Conservation (phyloP, 2,888 invertebrate species). For the Meghimatium bilineatum region DNA sequence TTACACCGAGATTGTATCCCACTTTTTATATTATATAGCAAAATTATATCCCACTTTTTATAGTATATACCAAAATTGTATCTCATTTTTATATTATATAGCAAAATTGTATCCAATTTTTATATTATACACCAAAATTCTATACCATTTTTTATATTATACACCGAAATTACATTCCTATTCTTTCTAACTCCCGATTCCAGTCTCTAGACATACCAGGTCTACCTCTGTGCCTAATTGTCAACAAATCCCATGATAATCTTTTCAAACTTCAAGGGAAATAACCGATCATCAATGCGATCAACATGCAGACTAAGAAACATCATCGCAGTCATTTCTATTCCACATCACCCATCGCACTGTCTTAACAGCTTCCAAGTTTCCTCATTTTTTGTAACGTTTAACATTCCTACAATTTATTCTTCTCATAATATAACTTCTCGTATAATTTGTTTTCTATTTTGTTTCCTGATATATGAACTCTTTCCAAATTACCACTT, state of each 20-base stretch:
- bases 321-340: neutral
- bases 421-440: too few relatives aligned
- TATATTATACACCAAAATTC: too few relatives aligned
- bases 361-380: slow-evolving; percentile 1
- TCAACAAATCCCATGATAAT: neutral
- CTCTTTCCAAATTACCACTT: slow-evolving; percentile 7
- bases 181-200: too few relatives aligned
- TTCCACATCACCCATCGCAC: neutral
- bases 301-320: neutral
- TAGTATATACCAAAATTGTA: too few relatives aligned
- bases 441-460: neutral
- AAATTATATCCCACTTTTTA: too few relatives aligned
- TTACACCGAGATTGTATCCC: too few relatives aligned
- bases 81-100: too few relatives aligned
- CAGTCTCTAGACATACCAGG: too few relatives aligned
- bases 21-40: too few relatives aligned
- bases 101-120: too few relatives aligned
- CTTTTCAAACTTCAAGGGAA: neutral
- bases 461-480: neutral
- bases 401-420: neutral
- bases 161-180: too few relatives aligned
- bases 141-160: too few relatives aligned
- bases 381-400: neutral
- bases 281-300: neutral
- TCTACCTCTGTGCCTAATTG: neutral